Conservation (phyloP, 2,113 vertebrate species). For the Nematolebias whitei region DNA sequence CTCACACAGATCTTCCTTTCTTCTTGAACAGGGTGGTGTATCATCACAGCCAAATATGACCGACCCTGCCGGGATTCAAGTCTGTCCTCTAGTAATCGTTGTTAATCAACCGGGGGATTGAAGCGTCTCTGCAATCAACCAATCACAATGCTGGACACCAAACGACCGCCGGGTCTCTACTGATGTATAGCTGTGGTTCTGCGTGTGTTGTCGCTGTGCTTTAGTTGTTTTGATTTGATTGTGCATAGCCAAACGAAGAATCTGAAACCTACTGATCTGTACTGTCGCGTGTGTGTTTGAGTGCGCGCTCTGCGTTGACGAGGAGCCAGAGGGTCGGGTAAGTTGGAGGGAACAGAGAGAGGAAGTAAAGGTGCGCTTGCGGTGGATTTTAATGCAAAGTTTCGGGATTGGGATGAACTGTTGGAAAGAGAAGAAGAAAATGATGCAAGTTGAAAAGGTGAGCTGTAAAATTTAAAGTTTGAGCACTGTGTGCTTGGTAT, state of each 20-base stretch:
- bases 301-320: constrained; percentile 16
- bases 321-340: constrained; percentile 29
- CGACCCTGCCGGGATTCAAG: constrained; percentile 18
- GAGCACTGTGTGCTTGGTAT: constrained; percentile 76
- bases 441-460: constrained; percentile 17
- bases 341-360: constrained; percentile 17
- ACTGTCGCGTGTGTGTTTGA: constrained; percentile 44
- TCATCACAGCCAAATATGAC: constrained; percentile 58
- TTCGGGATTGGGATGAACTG: constrained; percentile 19
- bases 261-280: constrained; percentile 68
- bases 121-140: constrained; percentile 55
- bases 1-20: not conserved
- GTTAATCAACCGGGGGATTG: constrained; percentile 25
- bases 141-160: constrained; percentile 75
- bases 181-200: constrained; percentile 71
- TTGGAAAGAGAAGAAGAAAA: no score
- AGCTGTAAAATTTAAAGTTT: constrained; percentile 51
- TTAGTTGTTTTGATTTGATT: constrained; percentile 53
- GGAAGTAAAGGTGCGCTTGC: constrained; percentile 2
- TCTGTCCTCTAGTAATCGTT: constrained; percentile 8
- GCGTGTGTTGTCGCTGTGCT: constrained; percentile 67
- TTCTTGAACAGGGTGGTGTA: constrained; percentile 8
- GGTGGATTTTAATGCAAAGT: constrained; percentile 3
- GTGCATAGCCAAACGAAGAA: constrained; percentile 42
- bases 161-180: constrained; percentile 56